Percentiles rank a stretch among this genome's conserved stretches.
These are phyloP conservation scores for Anneissia japonica DNA, from an alignment of 35 echinoderm and acorn worm genomes.

Conservation along the genomic window DNA sequence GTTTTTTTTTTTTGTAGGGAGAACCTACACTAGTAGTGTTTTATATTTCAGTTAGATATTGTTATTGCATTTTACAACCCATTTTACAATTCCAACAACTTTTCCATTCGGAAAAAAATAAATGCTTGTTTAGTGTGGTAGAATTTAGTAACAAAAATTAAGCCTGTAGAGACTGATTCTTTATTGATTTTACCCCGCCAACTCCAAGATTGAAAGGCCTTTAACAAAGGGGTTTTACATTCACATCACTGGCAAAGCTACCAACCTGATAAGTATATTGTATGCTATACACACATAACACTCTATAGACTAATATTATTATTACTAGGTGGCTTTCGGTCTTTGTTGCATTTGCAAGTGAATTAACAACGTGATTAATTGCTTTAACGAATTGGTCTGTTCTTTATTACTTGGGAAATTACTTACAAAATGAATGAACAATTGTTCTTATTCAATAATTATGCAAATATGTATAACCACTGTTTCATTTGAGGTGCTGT, in stretches of 20 bases:
- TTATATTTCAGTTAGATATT: too few species aligned
- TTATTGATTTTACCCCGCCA: background rate
- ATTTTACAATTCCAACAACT: background rate
- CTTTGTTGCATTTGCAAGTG: too few species aligned
- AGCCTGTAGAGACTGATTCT: background rate
- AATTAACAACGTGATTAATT: too few species aligned
- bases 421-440: too few species aligned
- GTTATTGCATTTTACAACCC: too few species aligned
- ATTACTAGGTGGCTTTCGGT: background rate
- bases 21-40: too few species aligned
- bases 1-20: too few species aligned
- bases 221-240: background rate
- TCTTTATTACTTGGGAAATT: too few species aligned
- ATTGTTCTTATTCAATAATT: too few species aligned
- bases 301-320: background rate
- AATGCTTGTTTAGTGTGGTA: background rate
- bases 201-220: background rate
- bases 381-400: too few species aligned
- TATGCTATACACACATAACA: background rate
- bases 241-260: background rate
- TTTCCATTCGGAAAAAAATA: background rate
- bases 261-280: background rate
- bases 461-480: too few species aligned
- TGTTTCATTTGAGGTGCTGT: too few species aligned
- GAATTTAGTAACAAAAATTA: background rate